phyloP scores from a whole-genome alignment of 2,797 vertebrate genomes.

The Iguana delicatissima region DNA sequence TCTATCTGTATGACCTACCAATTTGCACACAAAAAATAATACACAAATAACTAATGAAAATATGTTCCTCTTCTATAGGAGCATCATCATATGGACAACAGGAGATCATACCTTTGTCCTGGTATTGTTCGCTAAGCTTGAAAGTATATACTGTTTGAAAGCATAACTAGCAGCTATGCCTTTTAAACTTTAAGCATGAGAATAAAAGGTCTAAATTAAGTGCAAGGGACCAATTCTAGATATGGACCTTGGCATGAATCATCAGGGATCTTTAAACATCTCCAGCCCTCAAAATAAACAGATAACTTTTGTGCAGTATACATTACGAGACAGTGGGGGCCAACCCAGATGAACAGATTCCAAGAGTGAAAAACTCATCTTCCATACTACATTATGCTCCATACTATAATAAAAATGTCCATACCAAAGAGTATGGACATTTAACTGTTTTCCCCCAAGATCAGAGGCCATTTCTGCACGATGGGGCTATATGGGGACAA shows the following conservation, averaged over 20 bases:
- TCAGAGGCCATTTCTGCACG: too few relatives aligned
- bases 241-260: background rate
- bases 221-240: background rate
- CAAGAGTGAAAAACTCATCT: too few relatives aligned
- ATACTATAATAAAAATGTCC: too few relatives aligned
- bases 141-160: background rate
- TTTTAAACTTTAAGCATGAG: background rate
- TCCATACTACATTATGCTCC: too few relatives aligned
- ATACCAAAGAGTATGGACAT: too few relatives aligned
- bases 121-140: background rate
- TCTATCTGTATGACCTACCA: background rate
- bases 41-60: background rate
- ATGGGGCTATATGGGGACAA: too few relatives aligned
- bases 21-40: background rate
- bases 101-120: background rate
- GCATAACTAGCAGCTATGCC: background rate
- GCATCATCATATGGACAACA: background rate
- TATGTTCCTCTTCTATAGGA: background rate
- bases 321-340: background rate
- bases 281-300: background rate
- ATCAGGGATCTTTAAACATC: background rate
- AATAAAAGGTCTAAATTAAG: background rate
- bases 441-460: too few relatives aligned
- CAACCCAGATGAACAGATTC: background rate
- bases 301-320: background rate